These are phyloP conservation scores for Neotoxoptera formosana DNA, from an alignment of 1,140 invertebrate genomes.

Conservation along the genomic window DNA sequence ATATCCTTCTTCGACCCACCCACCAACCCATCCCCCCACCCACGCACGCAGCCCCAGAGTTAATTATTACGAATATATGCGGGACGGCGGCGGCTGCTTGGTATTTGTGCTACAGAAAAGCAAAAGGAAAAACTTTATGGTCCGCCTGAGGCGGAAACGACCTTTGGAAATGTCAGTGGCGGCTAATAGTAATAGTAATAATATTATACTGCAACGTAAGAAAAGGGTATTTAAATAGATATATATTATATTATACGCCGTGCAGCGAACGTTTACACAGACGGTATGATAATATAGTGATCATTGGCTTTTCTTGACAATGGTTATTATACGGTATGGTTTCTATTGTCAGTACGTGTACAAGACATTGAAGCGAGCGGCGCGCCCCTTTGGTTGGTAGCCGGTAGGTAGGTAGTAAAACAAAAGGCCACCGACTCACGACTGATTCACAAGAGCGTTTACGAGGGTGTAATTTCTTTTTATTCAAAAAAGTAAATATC, in stretches of 20 bases:
- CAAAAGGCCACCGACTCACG: slow-evolving; percentile 47
- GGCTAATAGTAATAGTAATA: slow-evolving; percentile 3
- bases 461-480: slow-evolving; percentile 37
- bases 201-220: background rate
- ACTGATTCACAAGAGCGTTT: slow-evolving; percentile 35
- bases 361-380: background rate
- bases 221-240: slow-evolving; percentile 30
- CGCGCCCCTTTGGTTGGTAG: background rate
- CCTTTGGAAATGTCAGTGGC: slow-evolving; percentile 57
- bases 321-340: slow-evolving; percentile 52
- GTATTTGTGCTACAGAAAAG: slow-evolving; percentile 40
- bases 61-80: slow-evolving; percentile 38
- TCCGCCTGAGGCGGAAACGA: slow-evolving; percentile 54
- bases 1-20: background rate
- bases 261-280: background rate
- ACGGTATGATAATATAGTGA: slow-evolving; percentile 8
- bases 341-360: slow-evolving; percentile 37
- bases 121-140: slow-evolving; percentile 53
- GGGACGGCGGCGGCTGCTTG: slow-evolving; percentile 13
- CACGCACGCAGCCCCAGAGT: background rate
- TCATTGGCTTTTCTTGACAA: slow-evolving; percentile 53
- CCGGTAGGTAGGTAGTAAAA: background rate
- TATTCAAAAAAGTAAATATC: slow-evolving; percentile 42
- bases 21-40: no score
- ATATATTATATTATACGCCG: background rate